Evolutionary conservation across 2,888 invertebrate species (phyloP).

Genomic region (Rhodophaea formosa): DNA sequence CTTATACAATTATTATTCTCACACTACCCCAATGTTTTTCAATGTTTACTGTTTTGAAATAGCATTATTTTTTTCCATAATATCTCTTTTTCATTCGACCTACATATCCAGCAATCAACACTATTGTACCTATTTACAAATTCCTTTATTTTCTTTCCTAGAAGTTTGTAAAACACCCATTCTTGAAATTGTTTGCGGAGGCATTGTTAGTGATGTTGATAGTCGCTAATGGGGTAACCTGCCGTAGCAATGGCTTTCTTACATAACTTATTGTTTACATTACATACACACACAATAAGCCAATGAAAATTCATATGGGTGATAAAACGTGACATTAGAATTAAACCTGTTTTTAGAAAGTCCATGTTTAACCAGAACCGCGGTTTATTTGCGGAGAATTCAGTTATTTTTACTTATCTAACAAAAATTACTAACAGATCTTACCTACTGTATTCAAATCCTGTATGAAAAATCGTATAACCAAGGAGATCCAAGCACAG

Average conservation of each 20-base stretch:
- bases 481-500: background rate
- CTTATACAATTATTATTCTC: no score
- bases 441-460: background rate
- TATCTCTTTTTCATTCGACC: background rate
- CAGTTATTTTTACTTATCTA: background rate
- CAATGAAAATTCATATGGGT: background rate
- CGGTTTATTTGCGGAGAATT: background rate
- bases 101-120: background rate
- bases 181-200: background rate
- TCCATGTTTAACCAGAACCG: background rate
- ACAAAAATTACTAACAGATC: background rate
- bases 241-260: background rate
- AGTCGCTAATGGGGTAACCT: conserved; percentile 2
- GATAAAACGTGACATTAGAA: background rate
- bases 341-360: background rate
- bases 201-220: conserved; percentile 2
- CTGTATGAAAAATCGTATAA: background rate
- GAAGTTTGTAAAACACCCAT: conserved; percentile 9
- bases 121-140: background rate
- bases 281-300: background rate
- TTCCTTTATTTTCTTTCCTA: background rate
- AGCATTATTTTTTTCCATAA: no score
- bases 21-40: background rate
- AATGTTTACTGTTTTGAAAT: background rate
- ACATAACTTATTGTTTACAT: conserved; percentile 10